Evolutionary conservation across 2,797 vertebrate species (phyloP).

Genomic region (Acanthurus tractus): DNA sequence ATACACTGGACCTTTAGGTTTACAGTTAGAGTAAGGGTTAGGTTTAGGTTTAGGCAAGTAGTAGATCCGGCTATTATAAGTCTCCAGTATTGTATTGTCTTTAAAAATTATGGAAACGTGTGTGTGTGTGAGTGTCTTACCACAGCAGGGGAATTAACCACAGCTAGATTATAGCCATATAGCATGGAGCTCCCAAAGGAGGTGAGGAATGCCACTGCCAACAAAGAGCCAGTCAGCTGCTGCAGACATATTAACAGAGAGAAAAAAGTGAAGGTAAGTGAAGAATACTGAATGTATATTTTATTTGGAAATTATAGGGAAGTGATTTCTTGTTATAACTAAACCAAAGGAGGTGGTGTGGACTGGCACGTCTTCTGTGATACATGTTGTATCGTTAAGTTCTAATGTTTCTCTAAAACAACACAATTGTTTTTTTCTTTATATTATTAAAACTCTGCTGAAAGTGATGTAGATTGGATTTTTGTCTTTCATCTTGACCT

Average conservation of each 20-base stretch:
- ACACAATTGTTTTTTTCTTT: background rate
- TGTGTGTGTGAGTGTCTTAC: constrained; percentile 76
- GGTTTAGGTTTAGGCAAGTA: no score
- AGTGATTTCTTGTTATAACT: background rate
- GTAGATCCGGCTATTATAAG: no score
- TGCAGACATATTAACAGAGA: constrained; percentile 58
- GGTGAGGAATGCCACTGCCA: constrained; percentile 89
- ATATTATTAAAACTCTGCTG: background rate
- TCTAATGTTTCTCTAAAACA: background rate
- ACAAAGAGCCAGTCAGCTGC: constrained; percentile 88
- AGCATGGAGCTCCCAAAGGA: constrained; percentile 95
- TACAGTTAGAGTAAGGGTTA: no score
- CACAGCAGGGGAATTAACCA: constrained; percentile 92
- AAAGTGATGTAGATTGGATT: no score
- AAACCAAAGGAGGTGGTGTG: background rate
- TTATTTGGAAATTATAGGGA: background rate
- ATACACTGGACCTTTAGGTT: no score
- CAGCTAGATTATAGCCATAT: constrained; percentile 94
- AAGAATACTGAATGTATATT: background rate
- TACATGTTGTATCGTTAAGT: background rate
- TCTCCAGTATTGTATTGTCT: background rate
- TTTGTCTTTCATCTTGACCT: no score
- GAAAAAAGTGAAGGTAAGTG: background rate
- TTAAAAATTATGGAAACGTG: background rate
- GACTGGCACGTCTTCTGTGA: background rate